Evolutionary conservation across 2,888 invertebrate genomes (phyloP).

Genomic region (Neocrepidodera transversa): DNA sequence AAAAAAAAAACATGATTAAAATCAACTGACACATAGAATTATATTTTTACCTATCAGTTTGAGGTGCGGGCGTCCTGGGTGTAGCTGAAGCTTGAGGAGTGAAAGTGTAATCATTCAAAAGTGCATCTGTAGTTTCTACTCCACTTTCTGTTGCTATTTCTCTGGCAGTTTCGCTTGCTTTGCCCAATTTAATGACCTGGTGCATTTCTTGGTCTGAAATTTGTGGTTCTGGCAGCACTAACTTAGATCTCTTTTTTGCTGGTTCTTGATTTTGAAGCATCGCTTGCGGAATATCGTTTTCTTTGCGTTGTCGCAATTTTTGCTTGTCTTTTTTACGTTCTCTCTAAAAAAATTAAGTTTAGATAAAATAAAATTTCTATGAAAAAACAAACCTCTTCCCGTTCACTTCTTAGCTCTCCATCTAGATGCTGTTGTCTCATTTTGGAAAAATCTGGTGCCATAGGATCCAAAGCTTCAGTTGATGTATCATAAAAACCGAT

Average conservation of each 20-base stretch:
- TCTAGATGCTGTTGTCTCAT: slow-evolving; percentile 92
- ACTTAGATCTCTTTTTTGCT: slow-evolving; percentile 89
- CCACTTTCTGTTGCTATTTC: slow-evolving; percentile 84
- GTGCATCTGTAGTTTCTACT: slow-evolving; percentile 79
- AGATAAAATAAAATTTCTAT: slow-evolving; percentile 33
- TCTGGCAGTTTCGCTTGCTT: slow-evolving; percentile 88
- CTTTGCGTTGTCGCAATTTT: slow-evolving; percentile 93
- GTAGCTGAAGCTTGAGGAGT: slow-evolving; percentile 73
- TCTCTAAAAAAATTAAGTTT: slow-evolving; percentile 70
- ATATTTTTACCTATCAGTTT: slow-evolving; percentile 68
- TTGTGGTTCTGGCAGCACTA: slow-evolving; percentile 96
- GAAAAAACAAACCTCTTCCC: slow-evolving; percentile 74
- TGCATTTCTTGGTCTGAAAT: slow-evolving; percentile 93
- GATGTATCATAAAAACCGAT: slow-evolving; percentile 95
- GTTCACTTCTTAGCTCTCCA: slow-evolving; percentile 88
- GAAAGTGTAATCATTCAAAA: slow-evolving; percentile 90
- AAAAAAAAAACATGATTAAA: slow-evolving; percentile 18
- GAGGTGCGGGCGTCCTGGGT: slow-evolving; percentile 86
- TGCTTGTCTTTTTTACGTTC: slow-evolving; percentile 95
- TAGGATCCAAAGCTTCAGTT: slow-evolving; percentile 85
- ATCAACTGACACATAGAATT: not conserved
- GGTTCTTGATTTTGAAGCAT: slow-evolving; percentile 90
- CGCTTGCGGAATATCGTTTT: slow-evolving; percentile 92
- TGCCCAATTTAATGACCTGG: slow-evolving; percentile 91
- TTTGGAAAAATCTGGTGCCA: slow-evolving; percentile 88